phyloP scores from a whole-genome alignment of 2,888 invertebrate genomes.

The Acrobasis suavella region DNA sequence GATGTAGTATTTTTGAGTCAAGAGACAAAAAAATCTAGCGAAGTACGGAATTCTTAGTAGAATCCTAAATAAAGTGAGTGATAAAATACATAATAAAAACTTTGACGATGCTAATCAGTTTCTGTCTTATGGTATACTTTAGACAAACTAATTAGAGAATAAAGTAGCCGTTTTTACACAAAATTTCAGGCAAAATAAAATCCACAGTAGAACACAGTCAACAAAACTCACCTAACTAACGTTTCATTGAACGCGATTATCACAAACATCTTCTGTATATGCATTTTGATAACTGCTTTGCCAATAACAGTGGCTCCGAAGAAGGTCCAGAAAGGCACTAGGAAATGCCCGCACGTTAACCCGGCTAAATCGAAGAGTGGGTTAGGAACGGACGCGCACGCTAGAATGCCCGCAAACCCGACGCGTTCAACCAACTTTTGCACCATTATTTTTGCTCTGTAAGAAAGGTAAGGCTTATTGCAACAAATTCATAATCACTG shows the following conservation, averaged over 20 bases:
- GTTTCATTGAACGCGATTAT: constrained; percentile 98
- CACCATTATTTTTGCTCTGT: constrained; percentile 90
- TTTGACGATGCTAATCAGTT: too few relatives aligned
- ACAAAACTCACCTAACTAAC: constrained; percentile 87
- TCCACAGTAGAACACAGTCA: background rate
- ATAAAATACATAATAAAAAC: too few relatives aligned
- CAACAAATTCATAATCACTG: too few relatives aligned
- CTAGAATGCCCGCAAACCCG: constrained; percentile 97
- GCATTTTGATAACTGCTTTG: constrained; percentile 98
- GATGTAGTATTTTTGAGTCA: too few relatives aligned
- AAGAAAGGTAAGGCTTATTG: constrained; percentile 25
- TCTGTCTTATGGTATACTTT: too few relatives aligned
- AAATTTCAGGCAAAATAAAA: too few relatives aligned
- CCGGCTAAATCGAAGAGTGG: constrained; percentile 99
- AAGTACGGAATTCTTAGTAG: too few relatives aligned
- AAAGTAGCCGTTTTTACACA: too few relatives aligned
- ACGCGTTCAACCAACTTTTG: constrained; percentile 95
- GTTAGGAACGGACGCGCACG: constrained; percentile 99
- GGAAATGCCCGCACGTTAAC: constrained; percentile 98
- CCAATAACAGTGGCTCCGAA: constrained; percentile 99
- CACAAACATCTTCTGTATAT: constrained; percentile 98
- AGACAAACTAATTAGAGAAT: too few relatives aligned
- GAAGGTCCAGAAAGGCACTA: constrained; percentile 99
- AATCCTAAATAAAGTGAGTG: too few relatives aligned
- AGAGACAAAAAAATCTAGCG: too few relatives aligned